Evolutionary conservation across 1,140 invertebrate genomes (phyloP).

Genomic region (Drosophila nigromelanica): DNA sequence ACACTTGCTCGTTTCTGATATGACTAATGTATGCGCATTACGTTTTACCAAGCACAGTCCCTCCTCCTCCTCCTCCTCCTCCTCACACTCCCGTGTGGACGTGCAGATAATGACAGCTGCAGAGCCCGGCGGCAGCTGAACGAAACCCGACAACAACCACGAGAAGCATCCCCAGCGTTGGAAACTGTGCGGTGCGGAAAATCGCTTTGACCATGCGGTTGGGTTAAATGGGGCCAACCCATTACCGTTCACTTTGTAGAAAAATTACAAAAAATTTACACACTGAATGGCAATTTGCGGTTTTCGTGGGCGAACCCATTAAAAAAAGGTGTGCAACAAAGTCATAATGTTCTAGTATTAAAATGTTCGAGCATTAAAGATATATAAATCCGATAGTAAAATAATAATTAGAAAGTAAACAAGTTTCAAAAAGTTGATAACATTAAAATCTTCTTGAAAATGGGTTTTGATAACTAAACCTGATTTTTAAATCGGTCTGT

Average conservation of each 20-base stretch:
- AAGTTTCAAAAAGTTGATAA: not conserved
- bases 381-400: slow-evolving; percentile 1
- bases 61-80: no score
- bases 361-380: not conserved
- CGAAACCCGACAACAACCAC: slow-evolving; percentile 6
- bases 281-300: slow-evolving; percentile 32
- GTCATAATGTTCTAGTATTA: slow-evolving; percentile 10
- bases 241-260: slow-evolving; percentile 1
- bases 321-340: slow-evolving; percentile 19
- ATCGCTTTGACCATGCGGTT: slow-evolving; percentile 41
- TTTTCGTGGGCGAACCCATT: slow-evolving; percentile 3
- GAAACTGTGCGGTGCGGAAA: slow-evolving; percentile 6
- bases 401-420: not conserved
- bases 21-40: slow-evolving; percentile 76
- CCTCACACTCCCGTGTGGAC: slow-evolving; percentile 20
- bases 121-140: slow-evolving; percentile 33
- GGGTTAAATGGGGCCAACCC: slow-evolving; percentile 24
- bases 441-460: no score
- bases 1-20: slow-evolving; percentile 45
- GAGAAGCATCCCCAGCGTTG: slow-evolving; percentile 7
- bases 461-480: no score
- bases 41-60: slow-evolving; percentile 27
- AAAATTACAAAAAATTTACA: slow-evolving; percentile 28
- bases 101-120: slow-evolving; percentile 67
- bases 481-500: no score